Evolutionary conservation across 2,888 invertebrate species (phyloP), one percentile per base, ranked within the genome.

Genomic region (Calliopum simillimum): DNA sequence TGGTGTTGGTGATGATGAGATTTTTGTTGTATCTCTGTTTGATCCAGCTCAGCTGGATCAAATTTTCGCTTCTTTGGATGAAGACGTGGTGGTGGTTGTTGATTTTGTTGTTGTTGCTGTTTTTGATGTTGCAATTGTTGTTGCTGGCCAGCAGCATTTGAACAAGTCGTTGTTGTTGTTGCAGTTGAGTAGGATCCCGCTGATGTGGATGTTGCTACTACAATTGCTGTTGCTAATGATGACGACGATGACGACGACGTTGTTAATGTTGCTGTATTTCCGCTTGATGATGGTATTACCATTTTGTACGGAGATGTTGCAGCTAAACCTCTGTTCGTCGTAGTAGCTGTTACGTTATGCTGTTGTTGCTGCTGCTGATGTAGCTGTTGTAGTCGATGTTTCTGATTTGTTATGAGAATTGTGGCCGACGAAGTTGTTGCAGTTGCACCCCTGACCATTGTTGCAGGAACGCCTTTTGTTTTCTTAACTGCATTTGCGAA

Each of bases 41-140:
- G 81, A 73, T 86, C 86, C 78, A 86, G 80, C 77, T 86, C 86
- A 68, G 86, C 82, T 78, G 84, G 85, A 80, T 85, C 85, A 73
- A 86, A 86, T 79, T 86, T 86, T 55, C 98, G 90, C 87, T 98
- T 98, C 87, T 98, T 98, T 70, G 98, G 98, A 83, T 97, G 91
- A 85, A 94, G 95, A 74, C 93, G 88, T 75, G 85, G 85, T 53
- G 78, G 79, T 25, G 77, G 70, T 51, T 75, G 74, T 56, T 76
- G 76, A 43, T 75, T 72, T 90, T 73, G 91, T 88, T 70, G 87
- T 86, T 76, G 88, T 88, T 70, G 88, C 86, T 68, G 87, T 87
- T 64, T 71, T 41, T 75, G 86, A 58, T 74, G 75, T 53, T 78
- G 76, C 65, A 74, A 82, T 51, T 77, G 79, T 80, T 74, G 87